phyloP scores from a whole-genome alignment of 2,113 vertebrate genomes.

The Cynoglossus semilaevis region DNA sequence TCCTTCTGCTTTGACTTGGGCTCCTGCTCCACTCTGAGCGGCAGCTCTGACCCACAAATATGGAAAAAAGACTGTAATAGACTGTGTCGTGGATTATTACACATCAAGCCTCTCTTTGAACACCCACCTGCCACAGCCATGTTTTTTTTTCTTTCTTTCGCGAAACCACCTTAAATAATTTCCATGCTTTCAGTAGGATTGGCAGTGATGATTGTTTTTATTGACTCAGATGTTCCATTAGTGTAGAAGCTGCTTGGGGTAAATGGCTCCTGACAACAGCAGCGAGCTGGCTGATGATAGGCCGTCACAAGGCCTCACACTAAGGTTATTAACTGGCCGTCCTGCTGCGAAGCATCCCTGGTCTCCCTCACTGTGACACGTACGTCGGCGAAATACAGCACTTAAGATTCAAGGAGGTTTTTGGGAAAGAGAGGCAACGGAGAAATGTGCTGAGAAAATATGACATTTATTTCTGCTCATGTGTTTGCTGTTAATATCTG shows the following conservation, averaged over 20 bases:
- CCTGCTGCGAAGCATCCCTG: conserved; percentile 41
- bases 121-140: conserved; percentile 46
- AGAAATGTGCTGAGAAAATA: neutral
- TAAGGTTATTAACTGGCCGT: conserved; percentile 70
- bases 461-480: neutral
- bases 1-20: conserved; percentile 23
- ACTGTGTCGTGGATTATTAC: conserved; percentile 45
- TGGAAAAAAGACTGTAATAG: conserved; percentile 32
- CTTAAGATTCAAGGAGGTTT: conserved; percentile 41
- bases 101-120: conserved; percentile 53
- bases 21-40: neutral
- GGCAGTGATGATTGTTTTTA: conserved; percentile 76
- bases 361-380: conserved; percentile 51
- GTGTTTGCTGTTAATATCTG: conserved; percentile 1
- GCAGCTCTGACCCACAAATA: conserved; percentile 24
- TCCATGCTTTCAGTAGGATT: conserved; percentile 69
- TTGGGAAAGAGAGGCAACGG: conserved; percentile 17
- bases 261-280: conserved; percentile 75
- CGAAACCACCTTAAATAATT: conserved; percentile 70
- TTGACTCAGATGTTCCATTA: conserved; percentile 80
- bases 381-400: conserved; percentile 44
- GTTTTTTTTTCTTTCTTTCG: conserved; percentile 39
- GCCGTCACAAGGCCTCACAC: conserved; percentile 69
- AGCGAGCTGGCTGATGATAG: conserved; percentile 63
- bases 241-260: conserved; percentile 60